These are phyloP conservation scores for Bombus cullumanus DNA, from an alignment of 1,140 invertebrate genomes.

Conservation along the genomic window DNA sequence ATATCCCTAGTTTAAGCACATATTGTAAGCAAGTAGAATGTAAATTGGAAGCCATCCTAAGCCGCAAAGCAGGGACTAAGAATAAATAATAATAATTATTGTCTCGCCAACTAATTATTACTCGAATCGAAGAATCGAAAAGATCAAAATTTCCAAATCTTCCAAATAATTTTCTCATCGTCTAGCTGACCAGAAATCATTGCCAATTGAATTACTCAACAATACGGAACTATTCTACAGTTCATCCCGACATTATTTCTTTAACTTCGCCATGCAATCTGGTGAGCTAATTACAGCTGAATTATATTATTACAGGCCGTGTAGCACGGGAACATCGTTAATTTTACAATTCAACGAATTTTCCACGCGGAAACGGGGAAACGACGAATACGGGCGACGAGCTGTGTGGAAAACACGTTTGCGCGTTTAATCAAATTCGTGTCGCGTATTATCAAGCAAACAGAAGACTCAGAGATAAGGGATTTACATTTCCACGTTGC, in stretches of 20 bases:
- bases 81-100: too few relatives aligned
- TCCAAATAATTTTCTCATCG: too few relatives aligned
- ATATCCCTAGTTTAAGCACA: too few relatives aligned
- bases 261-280: background rate
- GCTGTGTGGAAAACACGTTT: constrained; percentile 23
- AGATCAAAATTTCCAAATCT: too few relatives aligned
- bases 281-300: background rate
- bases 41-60: too few relatives aligned
- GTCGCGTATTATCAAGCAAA: constrained; percentile 41
- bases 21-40: too few relatives aligned
- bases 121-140: too few relatives aligned
- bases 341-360: constrained; percentile 14
- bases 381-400: background rate
- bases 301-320: background rate
- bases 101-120: too few relatives aligned
- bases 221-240: too few relatives aligned
- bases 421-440: constrained; percentile 33
- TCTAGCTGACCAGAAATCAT: too few relatives aligned
- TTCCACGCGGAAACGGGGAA: background rate
- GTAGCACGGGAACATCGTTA: background rate
- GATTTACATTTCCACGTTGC: constrained; percentile 25
- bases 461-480: background rate
- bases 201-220: too few relatives aligned
- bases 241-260: background rate
- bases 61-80: too few relatives aligned